These are phyloP conservation scores for Halocynthia roretzi DNA, from an alignment of 23 tunicate genomes.

Conservation along the genomic window DNA sequence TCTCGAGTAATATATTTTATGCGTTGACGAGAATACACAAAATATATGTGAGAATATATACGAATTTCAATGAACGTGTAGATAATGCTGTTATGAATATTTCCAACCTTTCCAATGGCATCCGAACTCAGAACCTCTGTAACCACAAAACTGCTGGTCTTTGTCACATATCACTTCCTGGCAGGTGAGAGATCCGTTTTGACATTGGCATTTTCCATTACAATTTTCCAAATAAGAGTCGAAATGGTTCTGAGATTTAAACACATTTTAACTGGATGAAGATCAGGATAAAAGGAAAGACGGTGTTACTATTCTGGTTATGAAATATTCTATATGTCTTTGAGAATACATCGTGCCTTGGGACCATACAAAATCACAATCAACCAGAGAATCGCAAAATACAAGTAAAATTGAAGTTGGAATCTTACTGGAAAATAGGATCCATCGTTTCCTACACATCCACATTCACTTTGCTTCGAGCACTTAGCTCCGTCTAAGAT, in stretches of 20 bases:
- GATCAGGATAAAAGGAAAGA: neutral
- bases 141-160: slow-evolving; percentile 40
- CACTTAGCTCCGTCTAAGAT: slow-evolving; percentile 23
- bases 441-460: slow-evolving; percentile 35
- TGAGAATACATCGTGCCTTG: neutral
- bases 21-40: too few relatives aligned
- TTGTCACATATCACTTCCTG: slow-evolving; percentile 12
- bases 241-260: slow-evolving; percentile 11
- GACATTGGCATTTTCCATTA: slow-evolving; percentile 29
- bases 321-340: neutral
- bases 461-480: slow-evolving; percentile 25
- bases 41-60: too few relatives aligned
- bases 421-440: slow-evolving; percentile 36
- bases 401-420: too few relatives aligned
- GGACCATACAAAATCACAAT: too few relatives aligned
- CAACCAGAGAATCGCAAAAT: too few relatives aligned
- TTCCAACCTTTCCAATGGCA: slow-evolving; percentile 70
- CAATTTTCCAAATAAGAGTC: slow-evolving; percentile 20
- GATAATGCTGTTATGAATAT: neutral
- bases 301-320: neutral
- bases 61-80: neutral
- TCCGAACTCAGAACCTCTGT: slow-evolving; percentile 33
- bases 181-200: slow-evolving; percentile 32
- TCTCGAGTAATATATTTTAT: too few relatives aligned
- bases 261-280: neutral